Evolutionary conservation across 2,888 invertebrate species (phyloP).

Genomic region (Metellina segmentata): DNA sequence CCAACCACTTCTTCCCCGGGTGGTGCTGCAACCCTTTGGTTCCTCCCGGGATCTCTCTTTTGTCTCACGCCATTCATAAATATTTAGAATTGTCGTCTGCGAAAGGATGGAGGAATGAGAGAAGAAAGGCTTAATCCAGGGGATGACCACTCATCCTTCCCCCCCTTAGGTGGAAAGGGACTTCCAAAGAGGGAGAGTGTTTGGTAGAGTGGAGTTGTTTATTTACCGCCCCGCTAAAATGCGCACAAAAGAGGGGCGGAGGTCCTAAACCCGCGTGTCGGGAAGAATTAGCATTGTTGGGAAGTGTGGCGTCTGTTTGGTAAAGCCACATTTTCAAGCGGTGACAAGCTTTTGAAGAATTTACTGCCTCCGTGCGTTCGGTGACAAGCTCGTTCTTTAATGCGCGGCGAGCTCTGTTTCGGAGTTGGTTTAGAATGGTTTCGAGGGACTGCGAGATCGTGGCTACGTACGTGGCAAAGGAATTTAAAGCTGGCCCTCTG

Average conservation of each 20-base stretch:
- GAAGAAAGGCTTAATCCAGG: slow-evolving; percentile 72
- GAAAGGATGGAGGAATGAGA: slow-evolving; percentile 55
- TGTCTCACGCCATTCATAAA: slow-evolving; percentile 71
- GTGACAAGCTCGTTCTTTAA: background rate
- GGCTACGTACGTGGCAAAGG: no score
- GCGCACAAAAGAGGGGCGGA: slow-evolving; percentile 35
- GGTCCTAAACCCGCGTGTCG: slow-evolving; percentile 51
- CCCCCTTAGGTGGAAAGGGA: slow-evolving; percentile 20
- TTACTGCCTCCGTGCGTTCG: background rate
- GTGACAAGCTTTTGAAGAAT: background rate
- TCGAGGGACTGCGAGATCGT: no score
- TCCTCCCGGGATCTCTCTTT: slow-evolving; percentile 33
- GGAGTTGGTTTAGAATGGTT: background rate
- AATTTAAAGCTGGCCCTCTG: no score
- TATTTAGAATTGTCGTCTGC: slow-evolving; percentile 72
- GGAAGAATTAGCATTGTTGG: slow-evolving; percentile 66
- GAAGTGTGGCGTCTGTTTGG: background rate
- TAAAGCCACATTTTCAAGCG: background rate
- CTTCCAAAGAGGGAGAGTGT: slow-evolving; percentile 20
- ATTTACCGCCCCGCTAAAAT: slow-evolving; percentile 57
- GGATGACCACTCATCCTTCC: slow-evolving; percentile 69
- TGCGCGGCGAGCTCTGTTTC: background rate
- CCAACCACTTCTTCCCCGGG: background rate
- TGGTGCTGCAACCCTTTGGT: slow-evolving; percentile 55
- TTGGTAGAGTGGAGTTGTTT: slow-evolving; percentile 60